phyloP scores from a whole-genome alignment of 1,140 invertebrate genomes.

The Plodia interpunctella region DNA sequence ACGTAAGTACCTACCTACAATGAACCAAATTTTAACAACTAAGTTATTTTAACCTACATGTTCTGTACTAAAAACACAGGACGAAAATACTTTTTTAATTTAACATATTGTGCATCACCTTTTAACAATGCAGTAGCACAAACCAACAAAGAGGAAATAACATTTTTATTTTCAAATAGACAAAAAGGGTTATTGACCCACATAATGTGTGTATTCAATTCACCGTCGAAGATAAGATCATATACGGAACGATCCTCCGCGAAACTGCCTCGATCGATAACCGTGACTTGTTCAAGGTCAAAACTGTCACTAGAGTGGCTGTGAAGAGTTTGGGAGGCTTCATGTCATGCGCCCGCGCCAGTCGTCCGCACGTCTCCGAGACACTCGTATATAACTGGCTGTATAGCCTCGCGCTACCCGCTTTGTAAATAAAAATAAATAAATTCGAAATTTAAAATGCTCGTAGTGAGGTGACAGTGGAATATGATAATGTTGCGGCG shows the following conservation, averaged over 20 bases:
- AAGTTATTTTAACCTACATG: too few species aligned
- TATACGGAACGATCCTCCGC: slow-evolving; percentile 18
- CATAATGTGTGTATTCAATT: background rate
- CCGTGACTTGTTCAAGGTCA: slow-evolving; percentile 43
- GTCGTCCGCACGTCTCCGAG: slow-evolving; percentile 19
- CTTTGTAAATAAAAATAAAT: slow-evolving; percentile 20
- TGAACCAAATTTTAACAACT: too few species aligned
- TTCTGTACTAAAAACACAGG: too few species aligned
- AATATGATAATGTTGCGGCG: slow-evolving; percentile 44
- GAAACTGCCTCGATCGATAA: slow-evolving; percentile 26
- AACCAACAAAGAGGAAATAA: too few species aligned
- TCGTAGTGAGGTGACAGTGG: background rate
- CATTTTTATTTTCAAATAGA: too few species aligned
- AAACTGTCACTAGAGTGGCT: slow-evolving; percentile 23
- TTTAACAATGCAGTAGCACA: too few species aligned
- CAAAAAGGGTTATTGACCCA: background rate
- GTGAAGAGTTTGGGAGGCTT: slow-evolving; percentile 14
- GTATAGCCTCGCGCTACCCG: background rate
- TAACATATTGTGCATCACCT: too few species aligned
- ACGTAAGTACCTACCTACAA: too few species aligned
- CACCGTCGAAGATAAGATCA: slow-evolving; percentile 4
- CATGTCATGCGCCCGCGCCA: slow-evolving; percentile 16
- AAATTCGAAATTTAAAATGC: background rate
- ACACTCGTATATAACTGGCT: background rate
- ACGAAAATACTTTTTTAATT: too few species aligned